These are phyloP conservation scores for Adelosebastes latens DNA, from an alignment of 2,797 vertebrate species.

Conservation along the genomic window DNA sequence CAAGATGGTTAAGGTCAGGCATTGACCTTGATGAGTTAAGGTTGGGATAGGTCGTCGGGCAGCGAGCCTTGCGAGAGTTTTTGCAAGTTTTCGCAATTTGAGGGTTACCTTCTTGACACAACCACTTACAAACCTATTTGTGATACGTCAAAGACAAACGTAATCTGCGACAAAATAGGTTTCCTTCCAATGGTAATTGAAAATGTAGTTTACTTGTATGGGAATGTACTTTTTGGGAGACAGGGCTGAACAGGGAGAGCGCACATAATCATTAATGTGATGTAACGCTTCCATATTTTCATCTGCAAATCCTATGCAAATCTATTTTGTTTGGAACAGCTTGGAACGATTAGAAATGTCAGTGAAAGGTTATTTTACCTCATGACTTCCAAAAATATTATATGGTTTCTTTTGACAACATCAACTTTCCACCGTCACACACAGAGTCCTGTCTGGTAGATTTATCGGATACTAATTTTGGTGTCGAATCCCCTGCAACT, in stretches of 20 bases:
- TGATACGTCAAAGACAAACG: background rate
- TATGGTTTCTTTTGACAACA: background rate
- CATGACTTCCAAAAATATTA: background rate
- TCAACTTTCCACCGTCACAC: background rate
- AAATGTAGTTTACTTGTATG: too few species aligned
- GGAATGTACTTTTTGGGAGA: too few species aligned
- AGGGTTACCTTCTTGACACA: background rate
- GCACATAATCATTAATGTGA: background rate
- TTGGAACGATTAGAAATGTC: background rate
- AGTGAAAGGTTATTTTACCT: background rate
- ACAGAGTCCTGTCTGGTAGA: background rate
- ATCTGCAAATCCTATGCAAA: background rate
- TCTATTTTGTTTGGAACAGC: background rate
- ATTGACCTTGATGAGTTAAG: background rate
- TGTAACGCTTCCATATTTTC: background rate
- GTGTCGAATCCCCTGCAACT: background rate
- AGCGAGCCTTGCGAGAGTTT: background rate
- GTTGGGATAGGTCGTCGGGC: background rate
- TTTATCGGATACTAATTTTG: conserved; percentile 12
- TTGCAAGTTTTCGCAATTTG: background rate
- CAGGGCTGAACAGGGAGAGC: too few species aligned
- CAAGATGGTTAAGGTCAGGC: background rate
- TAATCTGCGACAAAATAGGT: background rate
- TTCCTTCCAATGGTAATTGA: too few species aligned
- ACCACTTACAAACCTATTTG: background rate